Evolutionary conservation across 2,888 invertebrate genomes (phyloP), one percentile per base, ranked within the genome.

Genomic region (Cactoblastis cactorum): DNA sequence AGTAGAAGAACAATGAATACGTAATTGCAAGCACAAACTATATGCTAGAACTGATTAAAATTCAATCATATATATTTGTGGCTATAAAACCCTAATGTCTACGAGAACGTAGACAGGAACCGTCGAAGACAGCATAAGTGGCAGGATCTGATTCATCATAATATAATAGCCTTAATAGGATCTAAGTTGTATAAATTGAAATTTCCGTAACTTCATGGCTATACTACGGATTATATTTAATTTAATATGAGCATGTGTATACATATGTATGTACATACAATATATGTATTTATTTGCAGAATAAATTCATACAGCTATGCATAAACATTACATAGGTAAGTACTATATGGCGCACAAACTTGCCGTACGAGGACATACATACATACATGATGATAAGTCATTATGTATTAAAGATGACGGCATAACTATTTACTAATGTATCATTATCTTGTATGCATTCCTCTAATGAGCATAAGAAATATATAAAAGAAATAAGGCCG

Each of bases 161-260:
- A 33, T 70, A 71, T 76, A 65, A 81, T 77, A 80, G 77, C 69
- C 62, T 71, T 72, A 79, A 81, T 71, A 69, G 70, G 68, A 58
- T 62, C 58, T 58, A 69, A 79, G 75, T 72, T 63, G 66, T 52
- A 72, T 57, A 72, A 84, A 85, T 86, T 83, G 86, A 71, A 72
- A 73, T 83, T 77, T 87, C 88, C 88, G 83, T 68, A 74, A 67
- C 63, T 68, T 59, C 54, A 56, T 69, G 70, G 71, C 64, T 66
- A 67, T 38, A 11, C 39, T 24, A 34, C 33, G 9, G 34, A 41
- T 17, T 19, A 49, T 3, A 41, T 19, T 22, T 9, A 28, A 24
- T 43, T 28, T 6, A 4, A 14, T 12, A 12, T n/a, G 8, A 12
- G 41, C 22, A 41, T 9, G 2, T 28, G 8, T 28, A 6, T 22